Evolutionary conservation across 2,888 invertebrate species (phyloP), one percentile per base, ranked within the genome.

Genomic region (Ectropis crepuscularia): DNA sequence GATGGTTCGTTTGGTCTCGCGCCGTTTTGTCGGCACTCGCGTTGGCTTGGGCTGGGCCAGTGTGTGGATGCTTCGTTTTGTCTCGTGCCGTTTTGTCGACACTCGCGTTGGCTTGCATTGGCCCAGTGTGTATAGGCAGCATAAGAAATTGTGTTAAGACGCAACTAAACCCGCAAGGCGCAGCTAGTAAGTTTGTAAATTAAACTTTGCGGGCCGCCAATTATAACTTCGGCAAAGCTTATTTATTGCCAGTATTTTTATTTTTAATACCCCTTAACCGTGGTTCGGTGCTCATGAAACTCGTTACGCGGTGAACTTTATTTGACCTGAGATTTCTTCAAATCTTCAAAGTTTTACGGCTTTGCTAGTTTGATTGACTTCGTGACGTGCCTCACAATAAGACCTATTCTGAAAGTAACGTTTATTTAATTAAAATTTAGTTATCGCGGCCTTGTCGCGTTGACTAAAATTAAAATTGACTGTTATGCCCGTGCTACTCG

Each of bases 191-290:
- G 57, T 42, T 63, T 47, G 53, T 47, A 53, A 61, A 64, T 65
- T 61, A 63, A 61, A 62, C 61, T 66, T 60, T 53, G 48, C 59
- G 62, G 46, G 41, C 47, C 58, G 54, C 53, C 65, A 66, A 66
- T 66, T 70, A 70, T 63, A 65, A 70, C 59, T 70, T 67, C 37
- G 61, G 46, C 47, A 49, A 48, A 63, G 62, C 39, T 59, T 61
- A 61, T 63, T 60, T 59, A 59, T 58, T 43, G 54, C 12, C 16
- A 38, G 53, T 53, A 53, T 58, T 57, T 62, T 62, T 51, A 53
- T 53, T 53, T 53, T 60, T 53, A 53, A 60, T 38, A 46, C 46
- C 43, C 41, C 48, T 60, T 48, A 47, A n/a, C 42, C 54, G 48
- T 45, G 61, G 43, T 43, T 43, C 50, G 50, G 6, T 54, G 46